Evolutionary conservation across 1,140 invertebrate genomes (phyloP).

Genomic region (Battus philenor): DNA sequence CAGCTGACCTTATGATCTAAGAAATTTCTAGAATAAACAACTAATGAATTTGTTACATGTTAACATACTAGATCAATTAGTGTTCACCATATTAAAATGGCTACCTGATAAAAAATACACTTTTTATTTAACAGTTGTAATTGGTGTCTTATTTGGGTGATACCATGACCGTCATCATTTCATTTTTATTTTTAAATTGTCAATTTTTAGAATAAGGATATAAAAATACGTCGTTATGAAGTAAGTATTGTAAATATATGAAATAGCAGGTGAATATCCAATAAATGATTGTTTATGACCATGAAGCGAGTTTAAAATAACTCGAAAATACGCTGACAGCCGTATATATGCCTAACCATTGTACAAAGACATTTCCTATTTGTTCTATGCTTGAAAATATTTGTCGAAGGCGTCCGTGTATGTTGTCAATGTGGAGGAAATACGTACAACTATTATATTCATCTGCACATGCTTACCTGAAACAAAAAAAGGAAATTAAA

Average conservation of each 20-base stretch:
- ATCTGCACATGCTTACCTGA: constrained; percentile 4
- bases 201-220: not conserved
- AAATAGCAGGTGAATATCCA: constrained; percentile 2
- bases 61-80: too few relatives aligned
- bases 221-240: not conserved
- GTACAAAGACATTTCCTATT: constrained; percentile 13
- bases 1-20: too few relatives aligned
- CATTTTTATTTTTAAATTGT: not conserved
- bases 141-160: too few relatives aligned
- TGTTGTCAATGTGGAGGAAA: not conserved
- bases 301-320: constrained; percentile 9
- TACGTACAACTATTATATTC: not conserved
- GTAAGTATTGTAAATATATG: not conserved
- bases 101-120: too few relatives aligned
- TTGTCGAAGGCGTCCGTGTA: not conserved
- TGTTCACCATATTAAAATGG: too few relatives aligned
- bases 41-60: too few relatives aligned
- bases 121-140: too few relatives aligned
- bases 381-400: constrained; percentile 1
- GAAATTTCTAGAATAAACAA: too few relatives aligned
- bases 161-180: too few relatives aligned
- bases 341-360: constrained; percentile 6
- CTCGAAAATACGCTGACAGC: constrained; percentile 7
- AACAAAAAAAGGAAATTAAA: constrained; percentile 4
- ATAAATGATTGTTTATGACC: constrained; percentile 13